Evolutionary conservation across 2,113 vertebrate species (phyloP).

Genomic region (Parotia lawesii): DNA sequence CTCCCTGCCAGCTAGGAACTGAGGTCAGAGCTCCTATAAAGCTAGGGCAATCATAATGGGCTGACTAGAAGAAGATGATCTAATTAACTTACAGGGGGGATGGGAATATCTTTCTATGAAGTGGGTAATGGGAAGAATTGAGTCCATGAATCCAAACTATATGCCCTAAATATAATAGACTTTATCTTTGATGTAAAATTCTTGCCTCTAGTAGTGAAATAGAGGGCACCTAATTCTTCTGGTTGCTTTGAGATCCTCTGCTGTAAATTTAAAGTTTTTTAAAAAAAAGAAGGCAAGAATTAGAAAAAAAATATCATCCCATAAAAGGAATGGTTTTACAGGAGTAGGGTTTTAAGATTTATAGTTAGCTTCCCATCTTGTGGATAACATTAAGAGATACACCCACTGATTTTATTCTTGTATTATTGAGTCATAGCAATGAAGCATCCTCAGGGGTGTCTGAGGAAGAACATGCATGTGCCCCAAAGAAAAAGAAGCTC

Average conservation of each 20-base stretch:
- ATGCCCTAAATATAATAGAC: background rate
- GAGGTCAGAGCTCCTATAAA: background rate
- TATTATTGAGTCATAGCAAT: background rate
- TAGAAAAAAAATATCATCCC: background rate
- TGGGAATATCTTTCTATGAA: background rate
- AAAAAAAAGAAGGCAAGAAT: too few relatives aligned
- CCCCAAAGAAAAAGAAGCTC: background rate
- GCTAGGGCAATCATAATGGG: background rate
- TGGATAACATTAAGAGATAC: background rate
- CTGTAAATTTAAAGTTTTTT: background rate
- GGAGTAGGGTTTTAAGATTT: background rate
- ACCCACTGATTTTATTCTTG: background rate
- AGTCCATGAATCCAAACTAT: background rate
- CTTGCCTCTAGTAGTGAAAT: background rate
- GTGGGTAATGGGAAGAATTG: background rate
- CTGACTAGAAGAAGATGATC: background rate
- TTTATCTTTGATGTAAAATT: background rate
- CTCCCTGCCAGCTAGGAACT: background rate
- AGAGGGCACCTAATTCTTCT: background rate
- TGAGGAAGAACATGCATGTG: background rate
- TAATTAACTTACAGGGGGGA: background rate
- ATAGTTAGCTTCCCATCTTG: background rate
- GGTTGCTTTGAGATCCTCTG: background rate
- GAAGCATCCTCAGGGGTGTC: background rate
- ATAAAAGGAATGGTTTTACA: background rate